Evolutionary conservation across 2,113 vertebrate genomes (phyloP).

Genomic region (Mohoua ochrocephala): DNA sequence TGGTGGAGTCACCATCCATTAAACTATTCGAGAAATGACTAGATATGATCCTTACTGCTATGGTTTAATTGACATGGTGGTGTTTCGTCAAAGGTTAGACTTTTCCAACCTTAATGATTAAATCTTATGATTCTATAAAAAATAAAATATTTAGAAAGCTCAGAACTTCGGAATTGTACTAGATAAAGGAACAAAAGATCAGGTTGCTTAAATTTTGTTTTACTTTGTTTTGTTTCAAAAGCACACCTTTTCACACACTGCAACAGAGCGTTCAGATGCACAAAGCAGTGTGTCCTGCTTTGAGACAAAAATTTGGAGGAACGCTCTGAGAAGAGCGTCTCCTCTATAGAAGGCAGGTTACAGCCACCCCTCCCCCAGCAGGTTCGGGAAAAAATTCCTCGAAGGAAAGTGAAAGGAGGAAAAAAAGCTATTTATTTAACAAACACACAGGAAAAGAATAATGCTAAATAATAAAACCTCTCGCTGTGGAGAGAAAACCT

Average conservation of each 20-base stretch:
- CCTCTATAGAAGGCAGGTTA: no score
- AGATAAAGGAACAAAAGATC: not conserved
- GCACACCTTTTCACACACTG: not conserved
- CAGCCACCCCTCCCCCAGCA: no score
- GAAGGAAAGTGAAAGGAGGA: no score
- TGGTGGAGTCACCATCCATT: not conserved
- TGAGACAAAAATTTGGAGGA: no score
- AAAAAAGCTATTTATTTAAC: no score
- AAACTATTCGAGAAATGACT: accelerated
- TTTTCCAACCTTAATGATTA: not conserved
- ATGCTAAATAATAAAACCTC: no score
- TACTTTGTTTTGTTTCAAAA: not conserved
- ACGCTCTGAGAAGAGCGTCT: no score
- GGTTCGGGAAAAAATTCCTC: no score
- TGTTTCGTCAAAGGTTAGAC: not conserved
- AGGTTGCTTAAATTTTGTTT: not conserved
- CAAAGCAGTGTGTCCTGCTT: no score
- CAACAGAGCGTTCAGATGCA: not conserved
- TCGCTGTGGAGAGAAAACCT: no score
- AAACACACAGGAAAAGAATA: no score
- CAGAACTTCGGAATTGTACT: not conserved
- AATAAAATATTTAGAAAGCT: not conserved
- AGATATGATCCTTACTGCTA: not conserved
- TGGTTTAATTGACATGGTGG: not conserved
- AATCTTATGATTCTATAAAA: not conserved